phyloP scores from a whole-genome alignment of 2,888 invertebrate species.

The Harpalus rufipes region DNA sequence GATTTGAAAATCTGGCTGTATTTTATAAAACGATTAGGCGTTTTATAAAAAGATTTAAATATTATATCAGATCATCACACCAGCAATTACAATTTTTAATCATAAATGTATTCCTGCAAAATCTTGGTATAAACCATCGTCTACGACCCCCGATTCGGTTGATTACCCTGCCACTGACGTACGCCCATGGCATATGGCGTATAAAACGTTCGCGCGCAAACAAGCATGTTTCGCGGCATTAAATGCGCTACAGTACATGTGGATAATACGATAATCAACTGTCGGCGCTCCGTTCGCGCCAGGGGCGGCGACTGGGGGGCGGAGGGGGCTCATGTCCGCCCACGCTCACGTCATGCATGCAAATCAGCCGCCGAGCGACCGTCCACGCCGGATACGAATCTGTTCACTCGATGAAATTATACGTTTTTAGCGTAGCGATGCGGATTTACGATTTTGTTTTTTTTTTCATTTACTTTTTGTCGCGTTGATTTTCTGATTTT shows the following conservation, averaged over 20 bases:
- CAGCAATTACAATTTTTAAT: neutral
- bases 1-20: too few species aligned
- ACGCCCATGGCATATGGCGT: conserved; percentile 45
- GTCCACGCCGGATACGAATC: conserved; percentile 61
- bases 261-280: conserved; percentile 76
- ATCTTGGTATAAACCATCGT: conserved; percentile 20
- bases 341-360: conserved; percentile 46
- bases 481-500: conserved; percentile 50
- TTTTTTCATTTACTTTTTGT: conserved; percentile 44
- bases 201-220: conserved; percentile 68
- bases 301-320: conserved; percentile 66
- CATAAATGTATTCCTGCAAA: neutral
- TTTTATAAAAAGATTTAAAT: too few species aligned
- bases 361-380: conserved; percentile 25
- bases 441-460: conserved; percentile 37
- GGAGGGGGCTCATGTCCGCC: conserved; percentile 37
- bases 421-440: conserved; percentile 56
- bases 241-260: conserved; percentile 75
- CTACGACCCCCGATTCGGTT: neutral
- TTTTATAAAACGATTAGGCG: too few species aligned
- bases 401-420: conserved; percentile 65
- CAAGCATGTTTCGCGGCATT: conserved; percentile 74
- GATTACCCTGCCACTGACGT: conserved; percentile 27
- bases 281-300: conserved; percentile 69
- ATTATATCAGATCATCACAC: too few species aligned